Conservation (phyloP, 2,797 vertebrate genomes). For the Phrynocephalus forsythii region DNA sequence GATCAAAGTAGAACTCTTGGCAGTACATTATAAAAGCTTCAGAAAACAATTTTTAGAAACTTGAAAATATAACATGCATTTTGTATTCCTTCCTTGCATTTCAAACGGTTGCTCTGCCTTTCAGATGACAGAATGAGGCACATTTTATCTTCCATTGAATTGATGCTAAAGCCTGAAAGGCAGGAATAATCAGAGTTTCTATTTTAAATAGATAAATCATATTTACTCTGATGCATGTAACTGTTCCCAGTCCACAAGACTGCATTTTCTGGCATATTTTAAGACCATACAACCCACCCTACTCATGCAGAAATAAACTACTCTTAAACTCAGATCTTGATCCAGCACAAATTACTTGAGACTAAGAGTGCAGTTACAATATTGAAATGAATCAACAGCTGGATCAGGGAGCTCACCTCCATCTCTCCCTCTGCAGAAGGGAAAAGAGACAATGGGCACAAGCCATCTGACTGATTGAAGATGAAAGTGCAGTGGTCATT, state of each 20-base stretch:
- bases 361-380: background rate
- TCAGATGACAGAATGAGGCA: background rate
- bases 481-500: no score
- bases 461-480: no score
- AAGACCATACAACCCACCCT: background rate
- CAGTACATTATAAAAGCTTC: slow-evolving; percentile 17
- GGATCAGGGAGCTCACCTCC: no score
- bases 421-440: no score
- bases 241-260: background rate
- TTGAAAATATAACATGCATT: background rate
- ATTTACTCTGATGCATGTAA: background rate
- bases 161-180: background rate
- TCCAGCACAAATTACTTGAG: background rate
- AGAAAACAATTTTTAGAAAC: slow-evolving; percentile 1
- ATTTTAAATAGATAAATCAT: background rate
- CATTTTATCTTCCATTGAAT: slow-evolving; percentile 1
- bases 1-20: slow-evolving; percentile 29
- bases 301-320: background rate
- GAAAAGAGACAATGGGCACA: no score
- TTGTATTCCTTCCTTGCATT: slow-evolving; percentile 10
- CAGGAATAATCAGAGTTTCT: background rate
- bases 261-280: background rate
- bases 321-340: background rate
- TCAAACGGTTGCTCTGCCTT: background rate
- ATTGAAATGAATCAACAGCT: no score